A percentile compares a stretch with the other conserved stretches of the same genome.
phyloP scores from a whole-genome alignment of 2,888 invertebrate genomes.

The Cryptus viduatorius region DNA sequence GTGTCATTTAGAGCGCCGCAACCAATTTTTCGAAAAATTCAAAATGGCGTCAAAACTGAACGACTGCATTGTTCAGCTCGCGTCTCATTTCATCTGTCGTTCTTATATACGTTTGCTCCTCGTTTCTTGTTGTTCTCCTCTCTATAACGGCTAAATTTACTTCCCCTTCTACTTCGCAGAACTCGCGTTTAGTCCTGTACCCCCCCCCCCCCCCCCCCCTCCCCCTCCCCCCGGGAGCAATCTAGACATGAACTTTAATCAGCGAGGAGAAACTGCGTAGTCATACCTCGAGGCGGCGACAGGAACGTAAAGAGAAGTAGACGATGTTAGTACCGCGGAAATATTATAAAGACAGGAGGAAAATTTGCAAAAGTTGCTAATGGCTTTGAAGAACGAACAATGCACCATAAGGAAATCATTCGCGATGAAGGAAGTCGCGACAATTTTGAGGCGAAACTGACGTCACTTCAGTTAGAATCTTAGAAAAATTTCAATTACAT shows the following conservation, averaged over 20 bases:
- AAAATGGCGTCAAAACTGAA: too few relatives aligned
- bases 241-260: conserved; percentile 60
- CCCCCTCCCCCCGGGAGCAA: conserved; percentile 24
- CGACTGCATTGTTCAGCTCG: too few relatives aligned
- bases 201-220: conserved; percentile 4
- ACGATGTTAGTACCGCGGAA: neutral
- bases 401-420: too few relatives aligned
- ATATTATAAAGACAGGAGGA: neutral
- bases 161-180: conserved; percentile 24
- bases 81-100: neutral
- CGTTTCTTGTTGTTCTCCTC: neutral
- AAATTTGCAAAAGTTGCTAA: neutral
- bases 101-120: neutral
- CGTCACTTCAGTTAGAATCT: too few relatives aligned
- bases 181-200: conserved; percentile 44
- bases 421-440: too few relatives aligned
- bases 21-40: too few relatives aligned
- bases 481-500: too few relatives aligned
- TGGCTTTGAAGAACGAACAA: too few relatives aligned
- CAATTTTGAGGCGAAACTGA: too few relatives aligned
- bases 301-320: neutral
- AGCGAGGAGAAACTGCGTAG: conserved; percentile 35
- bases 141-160: neutral
- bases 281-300: conserved; percentile 33
- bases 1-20: too few relatives aligned